A percentile compares a stretch with the other conserved stretches of the same genome.
Evolutionary conservation across 2,113 vertebrate genomes (phyloP).

Genomic region (Madoqua kirkii): DNA sequence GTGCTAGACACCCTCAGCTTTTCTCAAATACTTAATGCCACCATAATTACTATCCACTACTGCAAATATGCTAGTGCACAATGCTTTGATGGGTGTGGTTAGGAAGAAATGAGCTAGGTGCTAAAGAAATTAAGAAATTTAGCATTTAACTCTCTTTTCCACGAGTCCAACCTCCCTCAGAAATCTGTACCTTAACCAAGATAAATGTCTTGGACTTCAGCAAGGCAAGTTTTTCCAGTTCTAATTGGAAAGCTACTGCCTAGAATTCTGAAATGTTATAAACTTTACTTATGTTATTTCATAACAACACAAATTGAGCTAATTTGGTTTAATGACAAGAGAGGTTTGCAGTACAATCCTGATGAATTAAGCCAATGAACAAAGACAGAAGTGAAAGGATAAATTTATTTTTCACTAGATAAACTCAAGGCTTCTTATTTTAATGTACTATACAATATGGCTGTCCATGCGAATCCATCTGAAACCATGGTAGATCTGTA

Average conservation of each 20-base stretch:
- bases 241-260: slow-evolving; percentile 47
- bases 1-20: not conserved
- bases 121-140: not conserved
- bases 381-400: not conserved
- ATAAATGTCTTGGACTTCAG: slow-evolving; percentile 26
- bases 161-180: slow-evolving; percentile 41
- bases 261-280: slow-evolving; percentile 19
- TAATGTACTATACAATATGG: not conserved
- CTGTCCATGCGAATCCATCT: not conserved
- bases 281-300: slow-evolving; percentile 26
- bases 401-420: not conserved
- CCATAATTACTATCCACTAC: not conserved
- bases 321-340: slow-evolving; percentile 37
- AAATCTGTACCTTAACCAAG: slow-evolving; percentile 59
- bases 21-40: slow-evolving; percentile 6
- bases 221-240: slow-evolving; percentile 43
- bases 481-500: not conserved
- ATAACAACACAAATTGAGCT: slow-evolving; percentile 24
- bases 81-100: not conserved
- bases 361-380: slow-evolving; percentile 34
- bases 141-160: not conserved
- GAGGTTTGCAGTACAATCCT: not conserved
- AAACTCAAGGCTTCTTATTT: slow-evolving; percentile 14
- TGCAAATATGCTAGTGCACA: not conserved
- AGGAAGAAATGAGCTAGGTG: not conserved